Percentiles rank a stretch among this genome's conserved stretches.
Evolutionary conservation across 2,113 vertebrate genomes (phyloP).

Genomic region (Redunca redunca): DNA sequence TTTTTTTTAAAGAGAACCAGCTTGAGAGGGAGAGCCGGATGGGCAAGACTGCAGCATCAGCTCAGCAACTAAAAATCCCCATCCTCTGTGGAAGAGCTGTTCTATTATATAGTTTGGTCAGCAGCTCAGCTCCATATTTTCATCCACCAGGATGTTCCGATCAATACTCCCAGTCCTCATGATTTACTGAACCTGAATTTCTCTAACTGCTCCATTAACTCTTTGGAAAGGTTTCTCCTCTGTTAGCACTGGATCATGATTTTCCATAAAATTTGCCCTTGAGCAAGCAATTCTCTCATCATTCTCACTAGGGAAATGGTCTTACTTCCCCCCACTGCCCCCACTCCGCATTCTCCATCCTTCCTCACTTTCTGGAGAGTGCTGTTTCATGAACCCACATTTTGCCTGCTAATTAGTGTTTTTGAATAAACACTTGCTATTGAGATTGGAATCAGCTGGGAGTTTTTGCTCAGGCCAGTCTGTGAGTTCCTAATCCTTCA

Average conservation of each 20-base stretch:
- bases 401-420: conserved; percentile 69
- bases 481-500: conserved; percentile 22
- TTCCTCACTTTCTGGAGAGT: conserved; percentile 66
- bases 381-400: conserved; percentile 56
- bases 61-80: conserved; percentile 50
- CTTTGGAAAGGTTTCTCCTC: conserved; percentile 71
- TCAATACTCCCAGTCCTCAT: conserved; percentile 63
- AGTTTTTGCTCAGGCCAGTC: conserved; percentile 34
- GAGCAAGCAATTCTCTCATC: conserved; percentile 64
- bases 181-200: conserved; percentile 69
- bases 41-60: conserved; percentile 32
- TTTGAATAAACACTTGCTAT: conserved; percentile 73
- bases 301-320: conserved; percentile 64
- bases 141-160: conserved; percentile 58
- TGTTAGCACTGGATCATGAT: conserved; percentile 59
- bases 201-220: conserved; percentile 69
- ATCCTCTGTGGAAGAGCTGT: conserved; percentile 16
- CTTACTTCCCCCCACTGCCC: not conserved
- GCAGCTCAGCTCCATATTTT: conserved; percentile 58
- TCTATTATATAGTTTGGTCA: conserved; percentile 48
- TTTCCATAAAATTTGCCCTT: conserved; percentile 73
- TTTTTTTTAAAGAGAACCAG: not conserved
- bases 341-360: conserved; percentile 54
- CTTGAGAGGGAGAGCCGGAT: not conserved
- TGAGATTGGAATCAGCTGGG: conserved; percentile 63